Evolutionary conservation across 2,113 vertebrate genomes (phyloP).

Genomic region (Acrocephalus kingi): DNA sequence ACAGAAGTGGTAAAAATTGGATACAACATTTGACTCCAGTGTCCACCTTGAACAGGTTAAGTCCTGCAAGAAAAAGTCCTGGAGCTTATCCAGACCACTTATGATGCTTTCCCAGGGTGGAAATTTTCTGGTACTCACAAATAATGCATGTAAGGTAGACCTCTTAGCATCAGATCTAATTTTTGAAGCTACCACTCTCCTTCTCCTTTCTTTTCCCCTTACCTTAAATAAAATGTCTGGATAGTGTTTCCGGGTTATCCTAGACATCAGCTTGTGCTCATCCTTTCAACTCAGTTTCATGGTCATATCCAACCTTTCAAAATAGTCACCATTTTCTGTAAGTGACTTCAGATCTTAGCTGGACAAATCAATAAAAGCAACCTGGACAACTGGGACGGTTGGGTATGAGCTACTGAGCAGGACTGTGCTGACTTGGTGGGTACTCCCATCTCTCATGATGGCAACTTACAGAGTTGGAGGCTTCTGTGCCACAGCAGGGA

Average conservation of each 20-base stretch:
- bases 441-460: not conserved
- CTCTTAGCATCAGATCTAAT: not conserved
- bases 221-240: not conserved
- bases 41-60: not conserved
- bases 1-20: not conserved
- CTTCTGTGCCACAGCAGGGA: not conserved
- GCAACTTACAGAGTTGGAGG: not conserved
- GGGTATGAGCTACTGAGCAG: not conserved
- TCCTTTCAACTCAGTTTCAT: not conserved
- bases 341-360: not conserved
- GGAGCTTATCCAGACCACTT: not conserved
- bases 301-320: not conserved
- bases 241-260: not conserved
- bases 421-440: not conserved
- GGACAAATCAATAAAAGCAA: not conserved
- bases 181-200: not conserved
- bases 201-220: not conserved
- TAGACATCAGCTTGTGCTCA: not conserved
- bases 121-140: not conserved
- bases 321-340: not conserved
- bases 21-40: not conserved
- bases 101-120: not conserved
- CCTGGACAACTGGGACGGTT: not conserved
- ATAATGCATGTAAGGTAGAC: not conserved
- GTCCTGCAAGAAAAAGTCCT: not conserved